phyloP scores from a whole-genome alignment of 1,140 invertebrate genomes.

The Mylabris phalerata region DNA sequence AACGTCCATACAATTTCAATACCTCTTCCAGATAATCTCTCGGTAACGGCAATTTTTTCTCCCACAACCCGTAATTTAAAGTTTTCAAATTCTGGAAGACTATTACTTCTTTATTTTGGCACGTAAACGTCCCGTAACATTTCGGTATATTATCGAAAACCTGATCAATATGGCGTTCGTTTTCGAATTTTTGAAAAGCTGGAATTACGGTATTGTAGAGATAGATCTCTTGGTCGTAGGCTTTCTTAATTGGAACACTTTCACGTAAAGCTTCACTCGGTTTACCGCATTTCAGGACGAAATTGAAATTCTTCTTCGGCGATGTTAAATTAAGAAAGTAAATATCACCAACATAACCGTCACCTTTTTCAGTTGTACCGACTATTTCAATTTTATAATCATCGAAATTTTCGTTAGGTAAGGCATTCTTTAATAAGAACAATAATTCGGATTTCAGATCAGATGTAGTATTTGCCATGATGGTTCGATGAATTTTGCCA shows the following conservation, averaged over 20 bases:
- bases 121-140: slow-evolving; percentile 36
- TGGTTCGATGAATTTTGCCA: too few relatives aligned
- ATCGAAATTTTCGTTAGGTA: background rate
- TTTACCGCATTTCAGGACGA: slow-evolving; percentile 19
- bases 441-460: too few relatives aligned
- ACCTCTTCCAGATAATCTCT: slow-evolving; percentile 43
- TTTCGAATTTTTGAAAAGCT: slow-evolving; percentile 22
- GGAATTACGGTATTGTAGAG: slow-evolving; percentile 31
- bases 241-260: slow-evolving; percentile 1
- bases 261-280: background rate
- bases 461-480: too few relatives aligned
- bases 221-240: slow-evolving; percentile 29
- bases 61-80: slow-evolving; percentile 42
- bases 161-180: slow-evolving; percentile 17
- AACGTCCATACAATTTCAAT: slow-evolving; percentile 46
- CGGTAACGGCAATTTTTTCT: slow-evolving; percentile 43
- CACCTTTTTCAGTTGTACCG: slow-evolving; percentile 19
- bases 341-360: slow-evolving; percentile 22
- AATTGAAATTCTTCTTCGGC: background rate
- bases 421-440: background rate
- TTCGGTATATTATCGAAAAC: slow-evolving; percentile 29
- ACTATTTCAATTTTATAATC: background rate
- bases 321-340: slow-evolving; percentile 7
- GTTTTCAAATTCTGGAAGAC: slow-evolving; percentile 49
- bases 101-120: slow-evolving; percentile 44